phyloP scores from a whole-genome alignment of 2,797 vertebrate species.

The Hapalemur alaotrensis region DNA sequence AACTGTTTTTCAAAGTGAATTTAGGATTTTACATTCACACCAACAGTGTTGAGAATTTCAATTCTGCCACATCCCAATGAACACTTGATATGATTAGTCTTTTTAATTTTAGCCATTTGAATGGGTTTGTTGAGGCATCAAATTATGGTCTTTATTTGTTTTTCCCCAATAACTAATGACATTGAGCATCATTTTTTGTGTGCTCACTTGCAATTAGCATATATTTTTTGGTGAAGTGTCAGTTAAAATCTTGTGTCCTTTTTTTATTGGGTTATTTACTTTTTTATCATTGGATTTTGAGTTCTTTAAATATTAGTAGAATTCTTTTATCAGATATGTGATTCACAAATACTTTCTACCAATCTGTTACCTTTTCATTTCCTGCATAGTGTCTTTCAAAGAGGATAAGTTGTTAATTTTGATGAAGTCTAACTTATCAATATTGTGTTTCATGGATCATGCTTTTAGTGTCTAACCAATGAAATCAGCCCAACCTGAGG shows the following conservation, averaged over 20 bases:
- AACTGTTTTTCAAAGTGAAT: background rate
- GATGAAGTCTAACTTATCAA: background rate
- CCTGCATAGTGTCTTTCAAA: background rate
- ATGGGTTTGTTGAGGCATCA: background rate
- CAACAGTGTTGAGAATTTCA: background rate
- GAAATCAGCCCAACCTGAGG: background rate
- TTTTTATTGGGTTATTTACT: background rate
- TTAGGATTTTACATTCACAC: background rate
- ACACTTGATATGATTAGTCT: background rate
- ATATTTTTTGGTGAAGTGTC: background rate
- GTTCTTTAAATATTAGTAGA: background rate
- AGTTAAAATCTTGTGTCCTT: background rate
- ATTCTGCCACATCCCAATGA: background rate
- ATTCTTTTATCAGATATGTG: background rate
- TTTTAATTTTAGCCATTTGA: background rate
- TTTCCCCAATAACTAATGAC: background rate
- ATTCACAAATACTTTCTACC: background rate
- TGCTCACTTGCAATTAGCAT: background rate
- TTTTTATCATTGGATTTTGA: background rate
- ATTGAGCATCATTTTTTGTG: background rate
- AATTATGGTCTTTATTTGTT: background rate
- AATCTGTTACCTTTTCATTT: background rate
- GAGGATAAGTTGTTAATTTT: background rate
- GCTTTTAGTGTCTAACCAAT: background rate
- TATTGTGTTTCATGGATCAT: background rate